These are phyloP conservation scores for Cataglyphis albicans DNA, from an alignment of 2,888 invertebrate species.

Conservation along the genomic window DNA sequence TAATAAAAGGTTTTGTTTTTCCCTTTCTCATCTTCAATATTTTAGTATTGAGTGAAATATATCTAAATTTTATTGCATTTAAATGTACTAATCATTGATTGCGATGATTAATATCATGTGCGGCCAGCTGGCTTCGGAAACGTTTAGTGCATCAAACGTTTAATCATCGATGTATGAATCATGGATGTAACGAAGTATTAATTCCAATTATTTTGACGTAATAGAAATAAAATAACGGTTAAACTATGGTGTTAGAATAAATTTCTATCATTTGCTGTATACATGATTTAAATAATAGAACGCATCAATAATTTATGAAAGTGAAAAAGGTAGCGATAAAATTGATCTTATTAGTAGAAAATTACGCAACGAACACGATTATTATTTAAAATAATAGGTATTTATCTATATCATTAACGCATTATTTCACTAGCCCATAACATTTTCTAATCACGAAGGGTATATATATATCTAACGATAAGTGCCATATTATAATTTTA, in stretches of 20 bases:
- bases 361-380: slow-evolving; percentile 24
- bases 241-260: not conserved
- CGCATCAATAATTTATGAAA: slow-evolving; percentile 11
- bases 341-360: slow-evolving; percentile 38
- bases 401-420: slow-evolving; percentile 3
- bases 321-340: slow-evolving; percentile 21
- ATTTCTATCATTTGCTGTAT: not conserved
- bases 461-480: not conserved
- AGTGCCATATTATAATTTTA: not conserved
- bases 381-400: slow-evolving; percentile 15
- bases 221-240: slow-evolving; percentile 8
- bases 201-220: not conserved
- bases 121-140: not conserved
- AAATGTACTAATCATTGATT: slow-evolving; percentile 9
- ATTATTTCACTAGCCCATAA: slow-evolving; percentile 22
- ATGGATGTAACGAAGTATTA: not conserved
- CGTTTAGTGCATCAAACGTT: not conserved
- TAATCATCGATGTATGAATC: not conserved
- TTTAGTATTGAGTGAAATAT: not conserved
- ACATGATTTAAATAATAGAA: not conserved
- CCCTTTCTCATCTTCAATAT: not conserved
- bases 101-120: slow-evolving; percentile 9
- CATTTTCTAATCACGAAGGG: not conserved
- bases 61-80: slow-evolving; percentile 11
- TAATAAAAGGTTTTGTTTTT: not conserved